These are phyloP conservation scores for Urosaurus nigricauda DNA, from an alignment of 2,797 vertebrate species.

Conservation along the genomic window DNA sequence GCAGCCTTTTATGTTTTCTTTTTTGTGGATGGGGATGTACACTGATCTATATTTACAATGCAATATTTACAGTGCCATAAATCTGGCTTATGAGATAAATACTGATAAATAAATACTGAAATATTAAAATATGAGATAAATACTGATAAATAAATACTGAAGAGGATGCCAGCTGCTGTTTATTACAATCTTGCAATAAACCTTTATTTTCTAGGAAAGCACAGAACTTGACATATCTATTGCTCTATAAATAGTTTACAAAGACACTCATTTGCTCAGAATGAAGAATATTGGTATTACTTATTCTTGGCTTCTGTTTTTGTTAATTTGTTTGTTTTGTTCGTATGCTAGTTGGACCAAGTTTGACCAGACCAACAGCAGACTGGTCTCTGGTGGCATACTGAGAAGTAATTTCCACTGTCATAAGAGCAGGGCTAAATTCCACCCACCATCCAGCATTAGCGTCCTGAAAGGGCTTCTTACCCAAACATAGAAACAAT, in stretches of 20 bases:
- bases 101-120: too few relatives aligned
- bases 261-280: neutral
- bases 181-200: neutral
- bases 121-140: too few relatives aligned
- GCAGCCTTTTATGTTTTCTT: too few relatives aligned
- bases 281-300: neutral
- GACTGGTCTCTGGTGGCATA: neutral
- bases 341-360: neutral
- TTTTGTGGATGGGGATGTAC: too few relatives aligned
- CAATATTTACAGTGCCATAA: too few relatives aligned
- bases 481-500: too few relatives aligned
- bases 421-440: neutral
- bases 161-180: neutral
- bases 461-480: neutral
- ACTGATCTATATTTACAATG: too few relatives aligned
- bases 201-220: neutral
- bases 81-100: too few relatives aligned
- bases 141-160: too few relatives aligned
- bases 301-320: neutral
- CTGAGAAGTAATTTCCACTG: neutral
- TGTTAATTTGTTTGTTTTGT: neutral
- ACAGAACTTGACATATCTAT: neutral
- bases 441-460: neutral
- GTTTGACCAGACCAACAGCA: neutral
- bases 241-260: neutral